Evolutionary conservation across 2,797 vertebrate species (phyloP).

Genomic region (Odontamblyopus lacepedii): DNA sequence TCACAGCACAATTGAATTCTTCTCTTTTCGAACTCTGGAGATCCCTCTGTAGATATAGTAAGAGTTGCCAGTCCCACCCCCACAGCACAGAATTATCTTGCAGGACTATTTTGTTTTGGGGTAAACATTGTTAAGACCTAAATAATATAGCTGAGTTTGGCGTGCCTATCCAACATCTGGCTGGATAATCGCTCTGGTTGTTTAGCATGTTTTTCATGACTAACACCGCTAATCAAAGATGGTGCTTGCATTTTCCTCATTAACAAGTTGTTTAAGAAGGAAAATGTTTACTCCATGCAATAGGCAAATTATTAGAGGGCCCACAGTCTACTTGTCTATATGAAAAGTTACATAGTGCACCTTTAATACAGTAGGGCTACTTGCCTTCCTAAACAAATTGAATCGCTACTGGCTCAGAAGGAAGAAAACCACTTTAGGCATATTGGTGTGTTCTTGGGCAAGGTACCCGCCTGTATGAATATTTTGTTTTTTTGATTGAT

Average conservation of each 20-base stretch:
- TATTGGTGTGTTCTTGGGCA: background rate
- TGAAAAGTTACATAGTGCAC: background rate
- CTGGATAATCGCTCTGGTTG: slow-evolving; percentile 40
- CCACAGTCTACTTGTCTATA: background rate
- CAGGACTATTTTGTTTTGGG: slow-evolving; percentile 70
- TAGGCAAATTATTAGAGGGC: background rate
- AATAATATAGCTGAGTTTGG: slow-evolving; percentile 61
- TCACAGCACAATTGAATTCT: slow-evolving; percentile 70
- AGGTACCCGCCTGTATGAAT: background rate
- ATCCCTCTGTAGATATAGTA: slow-evolving; percentile 64
- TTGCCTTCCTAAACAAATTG: too few species aligned
- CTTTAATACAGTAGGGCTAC: too few species aligned
- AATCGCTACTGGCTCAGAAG: too few species aligned
- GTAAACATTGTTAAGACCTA: slow-evolving; percentile 60
- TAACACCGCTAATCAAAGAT: background rate
- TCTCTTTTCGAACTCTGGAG: slow-evolving; percentile 65
- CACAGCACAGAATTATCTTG: slow-evolving; percentile 41
- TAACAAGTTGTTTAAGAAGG: background rate
- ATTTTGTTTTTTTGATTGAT: background rate
- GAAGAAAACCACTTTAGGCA: background rate
- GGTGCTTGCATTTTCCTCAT: background rate
- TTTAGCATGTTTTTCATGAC: slow-evolving; percentile 22
- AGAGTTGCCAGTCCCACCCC: slow-evolving; percentile 27
- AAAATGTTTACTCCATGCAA: background rate
- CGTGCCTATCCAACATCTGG: slow-evolving; percentile 33